Conservation (phyloP, 2,797 vertebrate genomes). For the Capromys pilorides region DNA sequence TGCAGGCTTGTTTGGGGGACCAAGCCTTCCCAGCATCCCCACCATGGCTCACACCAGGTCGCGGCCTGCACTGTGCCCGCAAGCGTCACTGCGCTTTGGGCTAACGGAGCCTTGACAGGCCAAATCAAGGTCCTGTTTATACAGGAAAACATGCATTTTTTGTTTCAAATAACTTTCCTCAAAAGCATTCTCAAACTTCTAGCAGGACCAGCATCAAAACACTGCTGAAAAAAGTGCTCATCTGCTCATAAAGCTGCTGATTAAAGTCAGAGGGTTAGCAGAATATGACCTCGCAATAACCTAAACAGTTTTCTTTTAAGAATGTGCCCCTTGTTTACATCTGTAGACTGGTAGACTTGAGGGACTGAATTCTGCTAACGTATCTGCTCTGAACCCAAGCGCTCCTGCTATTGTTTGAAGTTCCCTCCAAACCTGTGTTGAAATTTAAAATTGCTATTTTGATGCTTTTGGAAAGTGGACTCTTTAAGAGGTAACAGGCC, state of each 20-base stretch:
- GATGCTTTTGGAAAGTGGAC: neutral
- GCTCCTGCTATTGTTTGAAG: neutral
- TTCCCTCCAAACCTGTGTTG: neutral
- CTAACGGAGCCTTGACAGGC: slow-evolving; percentile 75
- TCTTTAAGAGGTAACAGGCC: neutral
- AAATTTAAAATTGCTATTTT: neutral
- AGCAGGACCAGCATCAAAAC: slow-evolving; percentile 47
- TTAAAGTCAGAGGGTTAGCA: slow-evolving; percentile 49
- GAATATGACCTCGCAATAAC: neutral
- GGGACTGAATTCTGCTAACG: neutral
- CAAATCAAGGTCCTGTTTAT: slow-evolving; percentile 78
- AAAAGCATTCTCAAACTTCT: slow-evolving; percentile 64
- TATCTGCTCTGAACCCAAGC: neutral
- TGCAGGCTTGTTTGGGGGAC: slow-evolving; percentile 88
- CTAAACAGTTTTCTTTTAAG: slow-evolving; percentile 41
- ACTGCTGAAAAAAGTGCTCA: slow-evolving; percentile 42
- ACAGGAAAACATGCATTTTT: slow-evolving; percentile 61
- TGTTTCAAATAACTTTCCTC: slow-evolving; percentile 28
- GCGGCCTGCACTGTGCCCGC: neutral
- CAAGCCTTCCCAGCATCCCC: neutral
- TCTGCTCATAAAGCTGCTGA: slow-evolving; percentile 63
- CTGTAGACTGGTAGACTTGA: neutral
- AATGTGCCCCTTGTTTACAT: neutral
- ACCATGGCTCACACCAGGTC: neutral
- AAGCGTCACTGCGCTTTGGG: slow-evolving; percentile 46